Base-by-base conservation (phyloP, 2,113 vertebrate species). In the Nanorana parkeri region DNA sequence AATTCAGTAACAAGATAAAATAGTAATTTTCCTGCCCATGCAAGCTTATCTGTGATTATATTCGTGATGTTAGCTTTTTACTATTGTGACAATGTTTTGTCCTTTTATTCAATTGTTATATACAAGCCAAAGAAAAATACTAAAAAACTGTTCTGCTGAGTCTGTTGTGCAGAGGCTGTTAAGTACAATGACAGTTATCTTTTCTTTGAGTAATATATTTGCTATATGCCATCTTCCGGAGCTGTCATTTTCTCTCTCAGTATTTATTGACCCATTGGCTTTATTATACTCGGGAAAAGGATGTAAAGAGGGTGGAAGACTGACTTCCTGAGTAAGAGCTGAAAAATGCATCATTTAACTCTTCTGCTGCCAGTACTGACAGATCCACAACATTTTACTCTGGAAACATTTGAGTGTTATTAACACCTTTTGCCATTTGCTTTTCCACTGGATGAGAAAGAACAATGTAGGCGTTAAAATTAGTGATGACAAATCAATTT, bases 141-240 rank as follows among this genome's bases (percentile, higher is more conserved):
- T 16, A 17, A 19, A 24, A 56, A 55, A 55, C 28, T 55, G 56
- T 36, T 26, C 52, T 19, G 11, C 58, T 60, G n/a, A 58, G 28
- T 58, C 26, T 58, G n/a, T 58, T 74, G 54, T 36, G 52, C 15
- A 17, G 21, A 74, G 52, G 26, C 54, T 73, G 52, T 58, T 74
- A 74, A 74, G 29, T 74, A 16, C 56, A 32, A 58, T 73, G 68
- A 71, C 68, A 73, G 17, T 58, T 74, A 32, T 74, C n/a, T 58
- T 26, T 74, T 74, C 54, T 32, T 55, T 55, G 23, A 52, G 23
- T 66, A 77, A 66, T 23, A 67, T 41, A 20, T 29, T 47, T 60
- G 65, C 29, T 68, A 41, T 60, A 58, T 56, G 13, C 77, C 54
- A 24, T 55, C 77, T 56, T 20, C 20, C 47, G 58, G 41, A 32